A percentile compares a stretch with the other conserved stretches of the same genome.
Conservation (phyloP, 2,797 vertebrate genomes). For the Phyllotis vaccarum region DNA sequence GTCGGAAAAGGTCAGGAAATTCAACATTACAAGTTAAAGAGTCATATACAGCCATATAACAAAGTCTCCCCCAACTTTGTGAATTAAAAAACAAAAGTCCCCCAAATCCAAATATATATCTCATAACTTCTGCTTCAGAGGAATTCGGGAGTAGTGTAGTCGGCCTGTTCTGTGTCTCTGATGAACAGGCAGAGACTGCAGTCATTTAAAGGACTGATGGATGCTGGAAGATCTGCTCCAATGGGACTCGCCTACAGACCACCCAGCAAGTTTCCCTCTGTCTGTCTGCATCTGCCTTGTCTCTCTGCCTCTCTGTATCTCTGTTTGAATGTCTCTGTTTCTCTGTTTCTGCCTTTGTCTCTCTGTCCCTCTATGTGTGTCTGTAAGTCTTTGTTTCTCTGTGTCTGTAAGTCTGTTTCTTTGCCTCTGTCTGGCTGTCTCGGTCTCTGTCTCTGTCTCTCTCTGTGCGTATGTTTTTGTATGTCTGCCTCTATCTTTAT, state of each 20-base stretch:
- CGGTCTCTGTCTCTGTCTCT: too few relatives aligned
- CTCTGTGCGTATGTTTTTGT: too few relatives aligned
- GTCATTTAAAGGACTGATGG: neutral
- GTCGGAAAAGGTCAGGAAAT: conserved; percentile 46
- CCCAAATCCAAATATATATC: neutral
- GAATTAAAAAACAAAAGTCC: neutral
- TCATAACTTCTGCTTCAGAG: neutral
- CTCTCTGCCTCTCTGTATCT: neutral
- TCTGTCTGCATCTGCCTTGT: neutral
- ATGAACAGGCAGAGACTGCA: neutral
- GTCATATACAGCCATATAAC: neutral
- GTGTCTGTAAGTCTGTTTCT: too few relatives aligned
- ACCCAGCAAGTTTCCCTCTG: neutral
- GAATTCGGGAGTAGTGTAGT: neutral
- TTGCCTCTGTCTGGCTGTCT: too few relatives aligned
- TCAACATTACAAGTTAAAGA: conserved; percentile 11
- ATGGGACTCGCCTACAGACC: neutral
- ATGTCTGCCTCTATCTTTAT: neutral
- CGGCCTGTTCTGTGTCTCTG: neutral
- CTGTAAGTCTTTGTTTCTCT: too few relatives aligned
- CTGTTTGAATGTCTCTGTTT: neutral
- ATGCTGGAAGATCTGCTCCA: neutral
- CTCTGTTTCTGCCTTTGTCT: neutral
- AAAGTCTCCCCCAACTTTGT: neutral
- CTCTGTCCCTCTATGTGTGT: too few relatives aligned